Base-by-base conservation (phyloP, 1,140 invertebrate genomes). In the Zaprionus africanus region DNA sequence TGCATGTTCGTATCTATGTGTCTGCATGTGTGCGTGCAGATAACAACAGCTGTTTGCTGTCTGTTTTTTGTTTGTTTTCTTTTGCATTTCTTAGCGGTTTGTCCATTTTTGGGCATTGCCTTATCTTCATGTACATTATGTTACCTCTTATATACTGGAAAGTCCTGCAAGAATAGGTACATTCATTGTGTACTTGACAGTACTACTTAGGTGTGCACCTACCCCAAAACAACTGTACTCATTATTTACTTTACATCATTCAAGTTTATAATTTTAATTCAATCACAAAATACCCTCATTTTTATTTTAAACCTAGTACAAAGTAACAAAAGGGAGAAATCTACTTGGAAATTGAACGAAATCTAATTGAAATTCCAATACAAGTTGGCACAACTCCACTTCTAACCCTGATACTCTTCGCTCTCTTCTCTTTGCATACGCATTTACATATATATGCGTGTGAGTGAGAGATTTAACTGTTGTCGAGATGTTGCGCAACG, bases 11-110 rank as follows among this genome's bases (percentile, higher is more conserved):
- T 67, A 22, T 60, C n/a, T 63, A 26, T 13, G 43, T 15, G 38
- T 22, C 28, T 54, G 7, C 19, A 43, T 59, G 46, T 51, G 34
- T 56, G 17, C 7, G 28, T 36, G 19, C 19, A 19, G 67, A 71
- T 74, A 70, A 65, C 68, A 51, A 61, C 81, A 79, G 78, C 61
- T 82, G 78, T 82, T 82, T 53, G 46, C 43, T 68, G 76, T 65
- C 72, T 61, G 53, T 67, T 81, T 72, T 31, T 31, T 31, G 7
- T 31, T 11, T 65, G 68, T 46, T 64, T 71, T 59, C 53, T 74
- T 75, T 82, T 43, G 43, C 34, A 41, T 19, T 3, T 69, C 46
- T 56, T 56, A 56, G 62, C 24, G 17, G 12, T 28, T 62, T 74
- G 58, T n/a, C 66, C 72, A 63, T 75, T 75, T 75, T 70, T 59